A percentile compares a stretch with the other conserved stretches of the same genome.
These are phyloP conservation scores for Heteromurus nitidus DNA, from an alignment of 2,888 invertebrate genomes.

Conservation along the genomic window DNA sequence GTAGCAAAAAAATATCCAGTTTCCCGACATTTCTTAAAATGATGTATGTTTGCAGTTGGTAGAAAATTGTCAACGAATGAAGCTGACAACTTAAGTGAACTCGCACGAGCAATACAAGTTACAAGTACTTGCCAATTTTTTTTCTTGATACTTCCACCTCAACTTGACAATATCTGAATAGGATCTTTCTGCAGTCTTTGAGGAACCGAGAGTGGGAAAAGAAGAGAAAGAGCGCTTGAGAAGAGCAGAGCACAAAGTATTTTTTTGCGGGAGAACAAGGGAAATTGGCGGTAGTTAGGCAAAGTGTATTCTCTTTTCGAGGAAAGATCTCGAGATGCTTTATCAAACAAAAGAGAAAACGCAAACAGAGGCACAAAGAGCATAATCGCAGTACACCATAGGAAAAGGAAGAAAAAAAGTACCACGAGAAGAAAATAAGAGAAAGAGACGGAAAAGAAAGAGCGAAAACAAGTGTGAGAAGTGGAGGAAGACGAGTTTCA, in stretches of 20 bases:
- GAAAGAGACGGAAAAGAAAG: too few species aligned
- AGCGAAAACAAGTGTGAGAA: neutral
- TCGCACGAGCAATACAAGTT: too few species aligned
- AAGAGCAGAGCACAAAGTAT: too few species aligned
- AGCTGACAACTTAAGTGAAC: too few species aligned
- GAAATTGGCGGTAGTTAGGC: neutral
- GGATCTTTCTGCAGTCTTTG: neutral
- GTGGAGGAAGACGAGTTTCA: neutral
- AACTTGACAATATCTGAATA: neutral
- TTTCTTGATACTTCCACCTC: neutral
- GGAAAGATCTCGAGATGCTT: conserved; percentile 47
- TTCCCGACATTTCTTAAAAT: too few species aligned
- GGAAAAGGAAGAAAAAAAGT: neutral
- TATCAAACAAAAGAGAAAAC: conserved; percentile 39
- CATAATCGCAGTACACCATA: conserved; percentile 32
- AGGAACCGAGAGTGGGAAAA: neutral
- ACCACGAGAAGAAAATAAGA: too few species aligned
- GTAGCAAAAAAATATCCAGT: too few species aligned
- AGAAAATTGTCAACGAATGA: too few species aligned
- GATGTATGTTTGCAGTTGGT: too few species aligned
- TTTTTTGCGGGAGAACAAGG: too few species aligned
- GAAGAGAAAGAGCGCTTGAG: neutral
- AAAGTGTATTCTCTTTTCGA: conserved; percentile 32
- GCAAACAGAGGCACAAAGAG: conserved; percentile 30
- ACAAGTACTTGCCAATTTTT: too few species aligned